These are phyloP conservation scores for Ridgeia piscesae DNA, from an alignment of 1,140 invertebrate species.

Conservation along the genomic window DNA sequence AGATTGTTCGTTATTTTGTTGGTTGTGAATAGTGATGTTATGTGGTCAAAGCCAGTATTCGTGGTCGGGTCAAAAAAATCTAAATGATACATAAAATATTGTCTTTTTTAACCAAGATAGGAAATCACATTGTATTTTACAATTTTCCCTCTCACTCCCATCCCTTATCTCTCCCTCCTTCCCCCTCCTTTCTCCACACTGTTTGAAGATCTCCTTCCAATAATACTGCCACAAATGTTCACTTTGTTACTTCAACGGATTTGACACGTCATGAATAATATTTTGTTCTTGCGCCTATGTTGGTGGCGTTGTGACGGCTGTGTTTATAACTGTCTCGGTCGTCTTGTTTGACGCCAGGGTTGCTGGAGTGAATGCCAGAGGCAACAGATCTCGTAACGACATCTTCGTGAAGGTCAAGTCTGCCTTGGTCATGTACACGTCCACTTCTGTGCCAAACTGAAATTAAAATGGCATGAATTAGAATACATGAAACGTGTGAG, in stretches of 20 bases:
- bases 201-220: neutral
- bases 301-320: neutral
- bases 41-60: no score
- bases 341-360: conserved; percentile 15
- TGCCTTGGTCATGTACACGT: conserved; percentile 61
- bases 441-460: conserved; percentile 45
- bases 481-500: neutral
- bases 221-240: neutral
- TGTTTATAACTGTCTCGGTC: neutral
- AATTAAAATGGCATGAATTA: conserved; percentile 16
- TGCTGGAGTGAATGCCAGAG: conserved; percentile 58
- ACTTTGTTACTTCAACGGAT: neutral
- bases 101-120: no score
- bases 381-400: conserved; percentile 59
- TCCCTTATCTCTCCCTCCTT: no score
- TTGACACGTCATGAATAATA: neutral
- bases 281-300: no score
- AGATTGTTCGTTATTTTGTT: neutral
- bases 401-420: conserved; percentile 55
- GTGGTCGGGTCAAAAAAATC: no score
- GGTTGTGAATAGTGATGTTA: neutral
- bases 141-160: no score
- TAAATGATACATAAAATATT: no score
- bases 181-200: no score
- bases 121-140: no score